Percentiles rank a stretch among this genome's conserved stretches.
Evolutionary conservation across 64 coral and sea anemone genomes (phyloP).

Genomic region (Astreopora myriophthalma): DNA sequence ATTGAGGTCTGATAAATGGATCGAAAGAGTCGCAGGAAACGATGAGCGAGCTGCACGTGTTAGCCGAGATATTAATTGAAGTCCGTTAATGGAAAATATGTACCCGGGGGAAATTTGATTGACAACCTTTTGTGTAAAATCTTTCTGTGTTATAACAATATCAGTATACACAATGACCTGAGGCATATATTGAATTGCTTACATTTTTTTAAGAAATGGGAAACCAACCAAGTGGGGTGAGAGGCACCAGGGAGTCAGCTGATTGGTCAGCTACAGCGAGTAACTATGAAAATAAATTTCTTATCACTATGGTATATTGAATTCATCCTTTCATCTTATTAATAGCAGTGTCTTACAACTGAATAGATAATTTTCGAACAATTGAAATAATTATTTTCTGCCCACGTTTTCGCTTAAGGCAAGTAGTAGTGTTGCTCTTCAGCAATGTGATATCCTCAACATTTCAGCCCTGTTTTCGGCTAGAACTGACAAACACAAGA

Average conservation of each 20-base stretch:
- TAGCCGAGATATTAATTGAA: too few species aligned
- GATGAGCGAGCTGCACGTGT: too few species aligned
- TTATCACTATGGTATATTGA: neutral
- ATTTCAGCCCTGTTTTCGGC: neutral
- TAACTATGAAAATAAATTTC: neutral
- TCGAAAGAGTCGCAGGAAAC: too few species aligned
- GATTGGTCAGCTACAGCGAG: conserved; percentile 18
- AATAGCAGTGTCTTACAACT: neutral
- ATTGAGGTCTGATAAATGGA: too few species aligned
- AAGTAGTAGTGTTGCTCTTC: neutral
- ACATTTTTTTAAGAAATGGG: conserved; percentile 5
- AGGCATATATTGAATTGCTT: conserved; percentile 9
- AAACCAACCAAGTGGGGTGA: neutral
- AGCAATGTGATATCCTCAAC: neutral
- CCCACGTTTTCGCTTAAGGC: neutral
- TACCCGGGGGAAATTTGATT: too few species aligned
- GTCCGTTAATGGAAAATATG: too few species aligned
- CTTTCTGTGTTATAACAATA: too few species aligned
- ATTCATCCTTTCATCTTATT: neutral
- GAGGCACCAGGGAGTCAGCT: neutral
- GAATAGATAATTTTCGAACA: neutral
- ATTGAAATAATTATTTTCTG: neutral
- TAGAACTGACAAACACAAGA: neutral
- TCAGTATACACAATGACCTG: too few species aligned
- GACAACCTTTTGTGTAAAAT: too few species aligned